A percentile compares a stretch with the other conserved stretches of the same genome.
These are phyloP conservation scores for Caenorhabditis virilis DNA, from an alignment of 2,888 invertebrate species.

Conservation along the genomic window DNA sequence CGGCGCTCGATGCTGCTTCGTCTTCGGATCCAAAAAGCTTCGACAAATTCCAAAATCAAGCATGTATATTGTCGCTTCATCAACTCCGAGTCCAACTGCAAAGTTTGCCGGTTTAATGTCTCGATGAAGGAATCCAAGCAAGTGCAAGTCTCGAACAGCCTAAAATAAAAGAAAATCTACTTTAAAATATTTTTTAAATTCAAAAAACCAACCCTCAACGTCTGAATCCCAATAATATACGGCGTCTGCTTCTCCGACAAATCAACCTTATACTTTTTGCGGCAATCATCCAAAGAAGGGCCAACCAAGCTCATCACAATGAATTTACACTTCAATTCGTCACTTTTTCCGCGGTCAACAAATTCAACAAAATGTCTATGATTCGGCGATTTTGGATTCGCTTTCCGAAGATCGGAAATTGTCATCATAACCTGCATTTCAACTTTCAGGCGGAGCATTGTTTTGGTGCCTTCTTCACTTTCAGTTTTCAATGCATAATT, in stretches of 20 bases:
- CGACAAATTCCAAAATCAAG: constrained; percentile 34
- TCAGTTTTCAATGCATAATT: constrained; percentile 48
- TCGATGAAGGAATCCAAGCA: constrained; percentile 41
- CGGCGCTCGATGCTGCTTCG: constrained; percentile 8
- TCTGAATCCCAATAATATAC: constrained; percentile 27
- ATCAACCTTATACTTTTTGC: constrained; percentile 20
- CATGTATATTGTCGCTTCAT: constrained; percentile 22
- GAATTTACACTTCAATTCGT: constrained; percentile 40
- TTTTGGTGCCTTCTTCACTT: constrained; percentile 35
- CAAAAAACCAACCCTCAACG: constrained; percentile 15
- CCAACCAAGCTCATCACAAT: constrained; percentile 49
- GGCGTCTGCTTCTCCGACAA: constrained; percentile 17
- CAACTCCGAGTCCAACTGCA: constrained; percentile 31
- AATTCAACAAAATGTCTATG: constrained; percentile 40
- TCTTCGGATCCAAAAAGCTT: constrained; percentile 4
- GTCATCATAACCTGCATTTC: constrained; percentile 35
- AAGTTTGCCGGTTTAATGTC: constrained; percentile 47
- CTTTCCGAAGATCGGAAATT: constrained; percentile 14
- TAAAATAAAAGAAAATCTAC: too few relatives aligned
- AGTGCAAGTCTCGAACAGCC: constrained; percentile 36
- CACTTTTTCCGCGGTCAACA: constrained; percentile 38
- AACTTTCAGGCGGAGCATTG: constrained; percentile 43
- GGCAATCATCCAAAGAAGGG: constrained; percentile 42
- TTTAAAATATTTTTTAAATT: too few relatives aligned
- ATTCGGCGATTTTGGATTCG: neutral